These are phyloP conservation scores for Smithornis capensis DNA, from an alignment of 2,113 vertebrate species.

Conservation along the genomic window DNA sequence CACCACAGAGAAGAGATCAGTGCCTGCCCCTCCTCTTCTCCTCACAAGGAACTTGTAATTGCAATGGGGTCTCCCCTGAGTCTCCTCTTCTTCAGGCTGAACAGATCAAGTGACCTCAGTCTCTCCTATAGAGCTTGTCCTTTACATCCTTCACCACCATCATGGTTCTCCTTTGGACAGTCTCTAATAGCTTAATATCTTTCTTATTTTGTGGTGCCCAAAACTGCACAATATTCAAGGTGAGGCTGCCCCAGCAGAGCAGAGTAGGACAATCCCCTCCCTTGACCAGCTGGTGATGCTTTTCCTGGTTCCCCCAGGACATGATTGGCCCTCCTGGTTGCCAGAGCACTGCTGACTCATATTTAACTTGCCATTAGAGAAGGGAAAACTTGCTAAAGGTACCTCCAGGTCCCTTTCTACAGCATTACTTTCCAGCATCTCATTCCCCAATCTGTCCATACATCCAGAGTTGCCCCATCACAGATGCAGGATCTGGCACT, in stretches of 20 bases:
- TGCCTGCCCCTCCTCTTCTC: not conserved
- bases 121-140: not conserved
- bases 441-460: not conserved
- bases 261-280: not conserved
- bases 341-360: not conserved
- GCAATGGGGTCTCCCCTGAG: not conserved
- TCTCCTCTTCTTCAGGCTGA: not conserved
- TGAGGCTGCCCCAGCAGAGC: not conserved
- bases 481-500: not conserved
- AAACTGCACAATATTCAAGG: not conserved
- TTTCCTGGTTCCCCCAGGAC: not conserved
- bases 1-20: not conserved
- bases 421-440: not conserved
- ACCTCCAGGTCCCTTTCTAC: not conserved
- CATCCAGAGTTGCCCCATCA: not conserved
- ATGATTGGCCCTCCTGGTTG: not conserved
- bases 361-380: not conserved
- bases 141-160: not conserved
- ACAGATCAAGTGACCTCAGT: not conserved
- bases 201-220: not conserved
- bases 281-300: not conserved
- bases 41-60: not conserved
- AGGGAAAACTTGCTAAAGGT: too few species aligned
- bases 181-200: not conserved
- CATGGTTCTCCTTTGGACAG: not conserved